These are phyloP conservation scores for Brotula barbata DNA, from an alignment of 2,797 vertebrate species.

Conservation along the genomic window DNA sequence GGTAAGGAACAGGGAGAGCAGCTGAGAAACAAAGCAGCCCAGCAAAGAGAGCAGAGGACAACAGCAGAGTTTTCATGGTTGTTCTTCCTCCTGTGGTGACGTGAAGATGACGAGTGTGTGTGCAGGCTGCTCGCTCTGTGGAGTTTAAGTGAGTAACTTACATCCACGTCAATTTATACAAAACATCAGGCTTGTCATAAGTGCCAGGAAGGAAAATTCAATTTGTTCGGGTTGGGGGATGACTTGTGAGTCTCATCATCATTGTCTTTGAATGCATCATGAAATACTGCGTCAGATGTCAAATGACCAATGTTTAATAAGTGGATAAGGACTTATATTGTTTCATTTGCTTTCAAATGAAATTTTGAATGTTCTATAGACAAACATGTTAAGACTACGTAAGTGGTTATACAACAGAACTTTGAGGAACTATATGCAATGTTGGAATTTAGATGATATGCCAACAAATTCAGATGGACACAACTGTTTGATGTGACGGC, in stretches of 20 bases:
- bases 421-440: too few species aligned
- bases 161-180: constrained; percentile 20
- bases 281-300: too few species aligned
- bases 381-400: too few species aligned
- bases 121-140: background rate
- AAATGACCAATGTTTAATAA: too few species aligned
- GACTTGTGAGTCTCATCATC: constrained; percentile 25
- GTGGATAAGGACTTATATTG: too few species aligned
- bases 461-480: too few species aligned
- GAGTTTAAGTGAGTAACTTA: background rate
- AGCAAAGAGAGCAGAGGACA: background rate
- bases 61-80: constrained; percentile 18
- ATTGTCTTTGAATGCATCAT: background rate
- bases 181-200: constrained; percentile 11
- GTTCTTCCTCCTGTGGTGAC: constrained; percentile 8
- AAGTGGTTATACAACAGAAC: too few species aligned
- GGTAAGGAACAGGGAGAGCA: constrained; percentile 5
- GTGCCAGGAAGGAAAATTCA: constrained; percentile 1
- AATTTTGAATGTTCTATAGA: too few species aligned
- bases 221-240: background rate
- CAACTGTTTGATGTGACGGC: too few species aligned
- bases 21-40: constrained; percentile 9
- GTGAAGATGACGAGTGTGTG: background rate
- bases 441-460: too few species aligned
- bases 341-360: too few species aligned